phyloP scores from a whole-genome alignment of 2,888 invertebrate species.

The Microchrysa polita region DNA sequence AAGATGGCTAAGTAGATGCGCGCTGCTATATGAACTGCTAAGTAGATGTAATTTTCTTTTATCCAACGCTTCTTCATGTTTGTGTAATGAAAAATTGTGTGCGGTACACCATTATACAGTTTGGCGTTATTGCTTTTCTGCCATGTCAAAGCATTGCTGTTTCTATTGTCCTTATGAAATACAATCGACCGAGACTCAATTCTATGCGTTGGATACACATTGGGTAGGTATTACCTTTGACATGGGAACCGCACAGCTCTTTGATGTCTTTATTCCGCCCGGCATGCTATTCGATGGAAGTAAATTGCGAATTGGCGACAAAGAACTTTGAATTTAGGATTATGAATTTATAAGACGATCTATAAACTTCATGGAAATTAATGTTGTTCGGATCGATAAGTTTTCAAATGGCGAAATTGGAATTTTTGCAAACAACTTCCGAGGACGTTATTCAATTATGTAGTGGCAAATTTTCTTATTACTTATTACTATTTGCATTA shows the following conservation, averaged over 20 bases:
- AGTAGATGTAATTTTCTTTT: slow-evolving; percentile 48
- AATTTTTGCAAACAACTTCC: neutral
- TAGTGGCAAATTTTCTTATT: neutral
- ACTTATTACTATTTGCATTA: neutral
- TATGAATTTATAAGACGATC: slow-evolving; percentile 17
- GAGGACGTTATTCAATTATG: neutral
- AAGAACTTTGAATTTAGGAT: slow-evolving; percentile 43
- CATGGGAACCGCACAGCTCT: slow-evolving; percentile 46
- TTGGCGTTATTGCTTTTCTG: slow-evolving; percentile 33
- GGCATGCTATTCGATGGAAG: slow-evolving; percentile 45
- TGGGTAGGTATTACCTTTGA: slow-evolving; percentile 51
- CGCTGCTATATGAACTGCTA: slow-evolving; percentile 13
- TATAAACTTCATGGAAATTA: slow-evolving; percentile 11
- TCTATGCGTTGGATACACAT: slow-evolving; percentile 42
- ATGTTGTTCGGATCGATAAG: neutral
- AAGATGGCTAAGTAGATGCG: slow-evolving; percentile 37
- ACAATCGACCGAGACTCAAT: slow-evolving; percentile 45
- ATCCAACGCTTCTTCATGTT: slow-evolving; percentile 48
- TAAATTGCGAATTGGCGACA: slow-evolving; percentile 41
- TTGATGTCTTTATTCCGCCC: slow-evolving; percentile 47
- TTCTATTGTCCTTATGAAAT: slow-evolving; percentile 43
- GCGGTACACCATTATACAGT: slow-evolving; percentile 45
- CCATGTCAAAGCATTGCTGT: slow-evolving; percentile 42
- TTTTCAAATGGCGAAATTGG: neutral
- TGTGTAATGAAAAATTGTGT: slow-evolving; percentile 49